Percentiles rank a stretch among this genome's conserved stretches.
Conservation (phyloP, 2,888 invertebrate genomes). For the Abrostola triplasia region DNA sequence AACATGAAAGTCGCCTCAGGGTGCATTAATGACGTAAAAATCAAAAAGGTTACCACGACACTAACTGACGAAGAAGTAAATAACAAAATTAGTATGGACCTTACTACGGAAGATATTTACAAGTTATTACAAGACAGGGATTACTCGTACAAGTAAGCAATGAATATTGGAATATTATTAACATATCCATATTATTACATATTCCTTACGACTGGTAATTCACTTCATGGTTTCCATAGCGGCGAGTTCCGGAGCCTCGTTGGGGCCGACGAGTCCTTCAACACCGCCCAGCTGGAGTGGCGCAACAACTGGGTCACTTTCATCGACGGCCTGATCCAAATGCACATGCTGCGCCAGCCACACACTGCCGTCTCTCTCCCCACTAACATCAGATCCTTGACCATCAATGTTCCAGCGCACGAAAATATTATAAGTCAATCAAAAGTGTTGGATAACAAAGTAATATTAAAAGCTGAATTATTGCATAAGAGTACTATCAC, state of each 20-base stretch:
- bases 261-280: slow-evolving; percentile 49
- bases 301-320: slow-evolving; percentile 94
- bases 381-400: slow-evolving; percentile 68
- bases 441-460: slow-evolving; percentile 11
- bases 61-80: not conserved
- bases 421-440: slow-evolving; percentile 2
- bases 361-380: slow-evolving; percentile 90
- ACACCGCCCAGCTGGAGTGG: slow-evolving; percentile 86
- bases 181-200: not conserved
- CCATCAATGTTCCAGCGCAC: slow-evolving; percentile 55
- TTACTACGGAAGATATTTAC: slow-evolving; percentile 53
- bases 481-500: slow-evolving; percentile 39
- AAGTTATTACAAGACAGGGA: slow-evolving; percentile 52
- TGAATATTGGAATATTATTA: not conserved
- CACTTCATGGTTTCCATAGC: slow-evolving; percentile 51
- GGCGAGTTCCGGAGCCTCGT: slow-evolving; percentile 63
- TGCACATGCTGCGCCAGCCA: slow-evolving; percentile 89
- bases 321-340: slow-evolving; percentile 94
- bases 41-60: not conserved
- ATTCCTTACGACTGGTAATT: not conserved
- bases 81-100: not conserved
- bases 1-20: not conserved
- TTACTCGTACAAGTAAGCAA: slow-evolving; percentile 55
- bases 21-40: not conserved
- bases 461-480: slow-evolving; percentile 42